A percentile compares a stretch with the other conserved stretches of the same genome.
Evolutionary conservation across 1,140 invertebrate genomes (phyloP).

Genomic region (Euwallacea fornicatus): DNA sequence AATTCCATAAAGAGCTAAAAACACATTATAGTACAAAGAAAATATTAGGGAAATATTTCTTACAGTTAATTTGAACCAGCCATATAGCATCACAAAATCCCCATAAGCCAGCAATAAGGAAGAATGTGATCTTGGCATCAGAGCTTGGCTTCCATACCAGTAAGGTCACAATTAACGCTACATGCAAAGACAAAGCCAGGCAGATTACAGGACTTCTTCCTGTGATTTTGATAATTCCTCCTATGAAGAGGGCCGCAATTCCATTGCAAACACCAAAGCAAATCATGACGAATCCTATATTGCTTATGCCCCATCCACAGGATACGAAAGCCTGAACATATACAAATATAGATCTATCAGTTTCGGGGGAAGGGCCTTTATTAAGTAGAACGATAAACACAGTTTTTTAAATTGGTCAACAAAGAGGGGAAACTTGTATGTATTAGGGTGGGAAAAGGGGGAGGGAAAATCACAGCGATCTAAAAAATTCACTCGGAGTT

Average conservation of each 20-base stretch:
- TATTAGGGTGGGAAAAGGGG: no score
- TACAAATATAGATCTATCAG: not conserved
- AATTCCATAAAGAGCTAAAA: slow-evolving; percentile 83
- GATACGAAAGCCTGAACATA: slow-evolving; percentile 79
- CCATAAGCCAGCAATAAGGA: slow-evolving; percentile 84
- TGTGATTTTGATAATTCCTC: slow-evolving; percentile 77
- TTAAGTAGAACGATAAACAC: no score
- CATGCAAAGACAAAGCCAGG: slow-evolving; percentile 71
- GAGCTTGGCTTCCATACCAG: slow-evolving; percentile 75
- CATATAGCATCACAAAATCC: slow-evolving; percentile 89
- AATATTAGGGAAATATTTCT: slow-evolving; percentile 47
- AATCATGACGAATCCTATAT: slow-evolving; percentile 91
- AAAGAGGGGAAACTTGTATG: no score
- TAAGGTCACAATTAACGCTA: slow-evolving; percentile 67
- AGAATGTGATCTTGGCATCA: slow-evolving; percentile 73
- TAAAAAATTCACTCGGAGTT: no score
- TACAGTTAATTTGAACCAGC: slow-evolving; percentile 94
- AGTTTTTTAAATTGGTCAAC: not conserved
- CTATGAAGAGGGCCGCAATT: slow-evolving; percentile 75
- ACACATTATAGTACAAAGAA: not conserved
- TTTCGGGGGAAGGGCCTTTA: no score
- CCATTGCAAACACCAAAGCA: slow-evolving; percentile 86
- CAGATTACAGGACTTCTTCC: slow-evolving; percentile 78
- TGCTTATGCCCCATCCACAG: slow-evolving; percentile 84
- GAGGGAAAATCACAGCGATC: no score